A percentile compares a stretch with the other conserved stretches of the same genome.
Evolutionary conservation across 2,113 vertebrate species (phyloP).

Genomic region (Prinia subflava): DNA sequence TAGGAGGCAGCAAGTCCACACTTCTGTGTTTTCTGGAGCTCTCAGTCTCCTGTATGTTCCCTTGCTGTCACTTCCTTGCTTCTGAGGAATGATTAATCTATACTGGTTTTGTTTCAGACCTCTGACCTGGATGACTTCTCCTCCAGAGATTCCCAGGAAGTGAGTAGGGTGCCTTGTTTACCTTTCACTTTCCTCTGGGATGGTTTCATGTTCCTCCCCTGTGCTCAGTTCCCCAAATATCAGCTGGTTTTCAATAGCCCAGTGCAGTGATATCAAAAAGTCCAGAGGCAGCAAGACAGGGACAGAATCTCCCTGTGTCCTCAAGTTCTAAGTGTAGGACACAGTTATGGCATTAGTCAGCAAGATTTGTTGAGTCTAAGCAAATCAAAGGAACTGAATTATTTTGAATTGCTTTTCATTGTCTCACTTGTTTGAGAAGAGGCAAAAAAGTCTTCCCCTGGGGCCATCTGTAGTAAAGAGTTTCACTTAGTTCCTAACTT

Average conservation of each 20-base stretch:
- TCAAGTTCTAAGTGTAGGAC: not conserved
- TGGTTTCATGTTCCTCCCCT: not conserved
- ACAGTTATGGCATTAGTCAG: not conserved
- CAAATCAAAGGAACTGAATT: not conserved
- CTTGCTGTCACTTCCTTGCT: not conserved
- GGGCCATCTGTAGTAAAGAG: not conserved
- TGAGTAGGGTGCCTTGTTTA: slow-evolving; percentile 38
- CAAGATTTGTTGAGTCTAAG: not conserved
- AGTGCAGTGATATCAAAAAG: not conserved
- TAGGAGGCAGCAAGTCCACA: not conserved
- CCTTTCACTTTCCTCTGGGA: not conserved
- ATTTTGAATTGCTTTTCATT: not conserved
- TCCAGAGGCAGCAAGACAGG: not conserved
- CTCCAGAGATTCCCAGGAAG: slow-evolving; percentile 76
- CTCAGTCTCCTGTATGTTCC: not conserved
- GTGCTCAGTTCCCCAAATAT: not conserved
- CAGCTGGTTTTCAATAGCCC: not conserved
- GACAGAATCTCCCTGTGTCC: not conserved
- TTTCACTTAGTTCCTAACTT: not conserved
- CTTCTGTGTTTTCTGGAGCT: not conserved
- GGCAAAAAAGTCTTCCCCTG: not conserved
- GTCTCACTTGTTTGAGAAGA: not conserved
- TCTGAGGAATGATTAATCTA: not conserved
- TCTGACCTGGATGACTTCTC: slow-evolving; percentile 77
- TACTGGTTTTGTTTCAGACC: slow-evolving; percentile 61